Base-by-base conservation (phyloP, 2,888 invertebrate species). In the Ditylenchus weischeri region DNA sequence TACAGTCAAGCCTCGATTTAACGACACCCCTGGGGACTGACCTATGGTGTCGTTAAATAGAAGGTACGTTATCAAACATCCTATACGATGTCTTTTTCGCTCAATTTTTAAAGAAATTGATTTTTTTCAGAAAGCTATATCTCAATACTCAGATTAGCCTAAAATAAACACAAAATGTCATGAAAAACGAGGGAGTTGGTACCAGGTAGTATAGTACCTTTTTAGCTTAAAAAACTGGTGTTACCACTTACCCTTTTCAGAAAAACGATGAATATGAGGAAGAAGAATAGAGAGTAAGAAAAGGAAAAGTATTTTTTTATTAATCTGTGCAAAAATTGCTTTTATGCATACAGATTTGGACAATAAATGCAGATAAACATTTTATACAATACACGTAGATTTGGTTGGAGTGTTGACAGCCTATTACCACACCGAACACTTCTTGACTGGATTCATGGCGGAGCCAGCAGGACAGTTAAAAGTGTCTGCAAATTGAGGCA, bases 381-480 rank as follows among this genome's bases (percentile, higher is more conserved):
- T 59, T 59, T 59, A 29, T 54, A 54, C 54, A 54, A 54, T 54
- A 54, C 54, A 43, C 43, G 43, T 43, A 43, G 15, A 43, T 43
- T 13, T 29, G 43, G 8, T 10, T 10, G 8, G 43, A 15, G 43
- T 43, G 1, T 43, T 43, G 11, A 43, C 43, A 43, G 43, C 43
- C 54, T 54, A n/a, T 72, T 66, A 80, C 80, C 80, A 80, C 13
- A 80, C 75, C 7, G 77, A 70, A 54, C 80, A 80, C 70, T 79
- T 80, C 63, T 79, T 77, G 36, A 72, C 76, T n/a, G 82, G 83
- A 72, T 83, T 83, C 79, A 83, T 83, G 18, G 74, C 74, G 0
- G 76, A 70, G 18, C 81, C 82, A 48, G 76, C 72, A 7, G 79
- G 79, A 69, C 83, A 83, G 36, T 77, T 75, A 67, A 82, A 83